These are phyloP conservation scores for Litoditis marina DNA, from an alignment of 2,888 invertebrate genomes.

Conservation along the genomic window DNA sequence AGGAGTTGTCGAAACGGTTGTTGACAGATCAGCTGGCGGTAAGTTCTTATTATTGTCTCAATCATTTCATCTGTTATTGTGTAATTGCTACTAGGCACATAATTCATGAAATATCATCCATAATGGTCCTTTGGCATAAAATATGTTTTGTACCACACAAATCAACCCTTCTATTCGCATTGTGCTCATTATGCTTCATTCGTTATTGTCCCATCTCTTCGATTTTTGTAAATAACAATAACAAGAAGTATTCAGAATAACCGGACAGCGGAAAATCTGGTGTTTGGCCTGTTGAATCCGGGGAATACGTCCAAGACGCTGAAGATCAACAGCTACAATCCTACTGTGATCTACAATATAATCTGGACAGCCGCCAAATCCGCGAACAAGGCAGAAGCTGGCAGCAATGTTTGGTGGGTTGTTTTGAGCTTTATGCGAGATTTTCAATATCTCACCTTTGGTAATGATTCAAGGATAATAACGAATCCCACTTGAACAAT, in stretches of 20 bases:
- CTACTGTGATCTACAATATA: conserved; percentile 20
- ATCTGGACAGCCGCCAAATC: conserved; percentile 22
- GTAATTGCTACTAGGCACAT: too few relatives aligned
- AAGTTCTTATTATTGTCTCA: neutral
- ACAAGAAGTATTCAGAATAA: conserved; percentile 15
- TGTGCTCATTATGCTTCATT: too few relatives aligned
- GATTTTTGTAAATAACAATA: too few relatives aligned
- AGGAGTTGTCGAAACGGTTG: conserved; percentile 70
- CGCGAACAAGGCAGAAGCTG: conserved; percentile 16
- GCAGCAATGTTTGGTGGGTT: conserved; percentile 12
- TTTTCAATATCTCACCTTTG: neutral
- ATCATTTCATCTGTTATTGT: neutral
- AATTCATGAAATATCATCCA: too few relatives aligned
- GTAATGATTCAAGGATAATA: neutral
- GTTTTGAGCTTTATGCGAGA: neutral
- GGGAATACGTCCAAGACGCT: conserved; percentile 27
- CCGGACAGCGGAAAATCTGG: conserved; percentile 33
- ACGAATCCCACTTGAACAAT: too few relatives aligned
- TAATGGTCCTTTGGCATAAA: too few relatives aligned
- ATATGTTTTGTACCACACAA: too few relatives aligned
- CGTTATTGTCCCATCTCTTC: too few relatives aligned
- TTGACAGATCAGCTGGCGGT: conserved; percentile 31
- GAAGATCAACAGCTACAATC: conserved; percentile 29
- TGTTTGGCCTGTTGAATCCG: conserved; percentile 19
- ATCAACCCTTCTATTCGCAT: too few relatives aligned